Conservation (phyloP, 1,140 invertebrate species). For the Brachionus koreanus region DNA sequence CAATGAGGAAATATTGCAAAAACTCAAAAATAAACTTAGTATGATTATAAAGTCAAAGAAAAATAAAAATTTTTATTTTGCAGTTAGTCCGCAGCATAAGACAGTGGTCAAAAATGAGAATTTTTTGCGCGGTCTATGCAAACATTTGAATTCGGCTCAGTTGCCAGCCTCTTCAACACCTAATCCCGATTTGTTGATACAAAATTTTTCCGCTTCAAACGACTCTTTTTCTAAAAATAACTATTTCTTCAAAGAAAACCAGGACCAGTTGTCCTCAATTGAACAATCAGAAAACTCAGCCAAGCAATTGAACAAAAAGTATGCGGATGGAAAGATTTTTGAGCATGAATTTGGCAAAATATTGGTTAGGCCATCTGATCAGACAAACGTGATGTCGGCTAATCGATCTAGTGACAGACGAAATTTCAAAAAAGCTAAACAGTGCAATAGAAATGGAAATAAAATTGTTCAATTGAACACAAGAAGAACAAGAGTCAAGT, state of each 20-base stretch:
- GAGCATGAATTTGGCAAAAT: conserved; percentile 15
- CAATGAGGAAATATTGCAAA: not conserved
- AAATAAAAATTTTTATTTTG: conserved; percentile 33
- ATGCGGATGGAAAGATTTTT: conserved; percentile 2
- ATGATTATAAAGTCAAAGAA: not conserved
- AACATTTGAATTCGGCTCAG: not conserved
- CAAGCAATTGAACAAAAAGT: not conserved
- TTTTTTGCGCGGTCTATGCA: conserved; percentile 3
- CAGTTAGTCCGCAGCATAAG: not conserved
- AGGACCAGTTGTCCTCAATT: not conserved
- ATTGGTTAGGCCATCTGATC: not conserved
- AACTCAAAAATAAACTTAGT: not conserved
- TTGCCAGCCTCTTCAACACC: not conserved
- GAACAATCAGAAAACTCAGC: not conserved
- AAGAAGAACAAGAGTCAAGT: not conserved
- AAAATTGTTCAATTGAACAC: conserved; percentile 7
- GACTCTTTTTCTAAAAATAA: not conserved
- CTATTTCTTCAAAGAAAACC: not conserved
- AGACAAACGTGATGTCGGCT: not conserved
- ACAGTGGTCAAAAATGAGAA: conserved; percentile 16
- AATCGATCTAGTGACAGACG: not conserved
- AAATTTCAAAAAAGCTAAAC: not conserved
- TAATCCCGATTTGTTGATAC: not conserved
- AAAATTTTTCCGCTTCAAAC: not conserved
- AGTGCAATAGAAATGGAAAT: not conserved